Evolutionary conservation across 1,140 invertebrate genomes (phyloP), one percentile per base, ranked within the genome.

Genomic region (Theocolax elegans): DNA sequence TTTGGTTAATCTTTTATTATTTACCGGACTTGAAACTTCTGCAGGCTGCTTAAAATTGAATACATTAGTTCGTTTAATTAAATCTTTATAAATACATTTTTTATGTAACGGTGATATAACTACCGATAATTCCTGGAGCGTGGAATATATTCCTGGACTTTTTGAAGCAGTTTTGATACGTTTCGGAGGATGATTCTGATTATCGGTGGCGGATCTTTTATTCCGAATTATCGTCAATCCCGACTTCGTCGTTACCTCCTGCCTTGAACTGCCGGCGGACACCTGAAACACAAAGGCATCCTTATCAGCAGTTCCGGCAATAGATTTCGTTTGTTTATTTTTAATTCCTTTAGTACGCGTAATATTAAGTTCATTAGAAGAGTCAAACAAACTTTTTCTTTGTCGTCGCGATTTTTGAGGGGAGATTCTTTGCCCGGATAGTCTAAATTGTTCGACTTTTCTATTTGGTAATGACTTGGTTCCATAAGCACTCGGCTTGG

Each of bases 211-310:
- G 23, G 49, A 3, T 3, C 29, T 46, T 9, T 65, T 71, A 63
- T 4, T 70, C 64, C 49, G 72, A 63, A 40, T 44, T 12, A 27
- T 64, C 44, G 23, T 13, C 40, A 53, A 15, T 8, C 8, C 38
- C 2, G 54, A 27, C n/a, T 21, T 27, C 12, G n/a, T 62, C 23
- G 59, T 46, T 44, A 42, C 40, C 12, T 13, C 3, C 51, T 10
- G 31, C 21, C 27, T 49, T 13, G 29, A 4, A 59, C n/a, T 19
- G n/a, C 4, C 46, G 31, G 7, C 13, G 40, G 67, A 44, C 12
- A 56, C 44, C 59, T 70, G 60, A 63, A 64, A 70, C 54, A 70
- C 59, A 70, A 58, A n/a, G 40, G 38, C 23, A 63, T 56, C 42
- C 21, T 64, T 10, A 64, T 46, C 59, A 48, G 13, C 31, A 8